A percentile compares a stretch with the other conserved stretches of the same genome.
These are phyloP conservation scores for Sarcophaga subvicina DNA, from an alignment of 2,888 invertebrate genomes.

Conservation along the genomic window DNA sequence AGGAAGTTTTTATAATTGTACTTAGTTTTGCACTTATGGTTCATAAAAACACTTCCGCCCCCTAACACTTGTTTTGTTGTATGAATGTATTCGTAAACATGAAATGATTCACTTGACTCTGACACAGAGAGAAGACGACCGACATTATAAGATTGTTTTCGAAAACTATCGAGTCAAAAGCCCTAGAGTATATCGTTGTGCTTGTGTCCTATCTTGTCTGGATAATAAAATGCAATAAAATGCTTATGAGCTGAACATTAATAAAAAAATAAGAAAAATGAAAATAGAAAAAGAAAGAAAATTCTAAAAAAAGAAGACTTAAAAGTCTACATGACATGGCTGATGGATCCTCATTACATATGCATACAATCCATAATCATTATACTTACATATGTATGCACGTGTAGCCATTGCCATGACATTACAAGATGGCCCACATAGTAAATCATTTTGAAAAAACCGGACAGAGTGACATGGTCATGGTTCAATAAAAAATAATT, in stretches of 20 bases:
- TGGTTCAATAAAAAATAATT: conserved; percentile 29
- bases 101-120: conserved; percentile 22
- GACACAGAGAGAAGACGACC: neutral
- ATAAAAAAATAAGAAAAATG: conserved; percentile 18
- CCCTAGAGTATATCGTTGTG: conserved; percentile 53
- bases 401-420: neutral
- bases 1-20: neutral
- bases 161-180: conserved; percentile 62
- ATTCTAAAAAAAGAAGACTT: no score
- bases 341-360: neutral
- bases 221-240: conserved; percentile 44
- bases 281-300: neutral
- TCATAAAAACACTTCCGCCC: neutral
- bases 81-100: conserved; percentile 3
- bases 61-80: neutral
- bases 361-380: neutral
- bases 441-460: neutral
- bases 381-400: neutral
- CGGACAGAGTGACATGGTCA: conserved; percentile 5
- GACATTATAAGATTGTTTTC: conserved; percentile 39
- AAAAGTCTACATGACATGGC: neutral
- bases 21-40: neutral
- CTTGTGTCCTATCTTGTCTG: conserved; percentile 47
- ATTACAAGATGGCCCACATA: neutral
- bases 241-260: conserved; percentile 45